A percentile compares a stretch with the other conserved stretches of the same genome.
These are phyloP conservation scores for Zoanthus sansibaricus DNA, from an alignment of 92 coral and sea anemone species.

Conservation along the genomic window DNA sequence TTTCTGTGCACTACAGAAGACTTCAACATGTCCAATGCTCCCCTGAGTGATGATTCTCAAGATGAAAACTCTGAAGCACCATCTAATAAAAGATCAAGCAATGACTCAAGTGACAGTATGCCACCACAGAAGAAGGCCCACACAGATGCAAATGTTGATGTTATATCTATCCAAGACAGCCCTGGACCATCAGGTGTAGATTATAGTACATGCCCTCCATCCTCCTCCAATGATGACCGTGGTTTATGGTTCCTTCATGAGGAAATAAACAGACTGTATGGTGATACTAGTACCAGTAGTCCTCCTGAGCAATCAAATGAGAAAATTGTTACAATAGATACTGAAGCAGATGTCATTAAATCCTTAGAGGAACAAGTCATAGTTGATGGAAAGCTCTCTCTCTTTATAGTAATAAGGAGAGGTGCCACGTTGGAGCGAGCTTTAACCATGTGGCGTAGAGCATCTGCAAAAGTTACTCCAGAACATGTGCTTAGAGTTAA, in stretches of 20 bases:
- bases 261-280: constrained; percentile 46
- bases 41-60: constrained; percentile 32
- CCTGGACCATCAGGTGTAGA: constrained; percentile 52
- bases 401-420: constrained; percentile 21
- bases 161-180: constrained; percentile 30
- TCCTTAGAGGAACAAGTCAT: constrained; percentile 40
- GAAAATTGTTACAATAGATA: constrained; percentile 22
- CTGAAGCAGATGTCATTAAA: constrained; percentile 45
- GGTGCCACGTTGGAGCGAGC: constrained; percentile 18
- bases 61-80: constrained; percentile 19
- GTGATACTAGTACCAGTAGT: constrained; percentile 27
- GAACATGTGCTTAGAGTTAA: constrained; percentile 35
- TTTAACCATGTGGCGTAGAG: constrained; percentile 25
- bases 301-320: constrained; percentile 9
- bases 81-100: constrained; percentile 34
- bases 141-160: constrained; percentile 42
- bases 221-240: constrained; percentile 32
- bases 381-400: constrained; percentile 21
- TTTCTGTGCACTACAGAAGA: constrained; percentile 36
- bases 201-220: constrained; percentile 36
- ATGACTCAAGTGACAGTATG: constrained; percentile 41
- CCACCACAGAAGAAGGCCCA: constrained; percentile 52
- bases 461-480: constrained; percentile 23
- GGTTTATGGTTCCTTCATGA: constrained; percentile 49
- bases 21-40: constrained; percentile 25